Evolutionary conservation across 2,888 invertebrate genomes (phyloP), one percentile per base, ranked within the genome.

Genomic region (Muschampia staudingeri): DNA sequence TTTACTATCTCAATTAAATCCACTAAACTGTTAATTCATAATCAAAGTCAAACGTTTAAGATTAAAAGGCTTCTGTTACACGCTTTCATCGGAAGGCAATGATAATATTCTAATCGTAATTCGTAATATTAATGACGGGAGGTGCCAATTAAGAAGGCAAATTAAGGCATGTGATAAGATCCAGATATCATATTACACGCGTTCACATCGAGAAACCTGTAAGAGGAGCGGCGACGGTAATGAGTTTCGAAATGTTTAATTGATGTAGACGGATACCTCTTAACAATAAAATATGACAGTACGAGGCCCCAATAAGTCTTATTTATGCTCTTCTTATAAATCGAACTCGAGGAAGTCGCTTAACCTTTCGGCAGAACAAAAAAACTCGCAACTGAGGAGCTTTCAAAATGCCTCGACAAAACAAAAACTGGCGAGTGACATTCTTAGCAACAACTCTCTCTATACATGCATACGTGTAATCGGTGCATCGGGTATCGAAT

Each of bases 361-460:
- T 79, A 76, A 80, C 80, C 80, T 80, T 80, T 80, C 61, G 12
- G 61, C 30, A 16, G 44, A 56, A 56, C 80, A 80, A 80, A 80
- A 80, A 80, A 56, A 14, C 7, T 19, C 70, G n/a, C 70, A 76
- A n/a, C 52, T 52, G 52, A 19, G 80, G 70, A 71, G 80, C 80
- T 80, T 80, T 80, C 80, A 80, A 80, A 80, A 80, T 80, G 76
- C 80, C 80, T 80, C 34, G 61, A 76, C 80, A 76, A 80, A 80
- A 80, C 92, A 93, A 94, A 96, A 95, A 95, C 90, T 90, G 89
- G 85, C 90, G 91, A 89, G 91, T 94, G 95, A 94, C 95, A 96
- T 96, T 95, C 95, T 93, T 94, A 90, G 89, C 93, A 93, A 93
- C 93, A 94, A 94, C 95, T 95, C 95, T 95, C 95, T 95, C 94